phyloP scores from a whole-genome alignment of 2,888 invertebrate genomes.

The Aplocera efformata region DNA sequence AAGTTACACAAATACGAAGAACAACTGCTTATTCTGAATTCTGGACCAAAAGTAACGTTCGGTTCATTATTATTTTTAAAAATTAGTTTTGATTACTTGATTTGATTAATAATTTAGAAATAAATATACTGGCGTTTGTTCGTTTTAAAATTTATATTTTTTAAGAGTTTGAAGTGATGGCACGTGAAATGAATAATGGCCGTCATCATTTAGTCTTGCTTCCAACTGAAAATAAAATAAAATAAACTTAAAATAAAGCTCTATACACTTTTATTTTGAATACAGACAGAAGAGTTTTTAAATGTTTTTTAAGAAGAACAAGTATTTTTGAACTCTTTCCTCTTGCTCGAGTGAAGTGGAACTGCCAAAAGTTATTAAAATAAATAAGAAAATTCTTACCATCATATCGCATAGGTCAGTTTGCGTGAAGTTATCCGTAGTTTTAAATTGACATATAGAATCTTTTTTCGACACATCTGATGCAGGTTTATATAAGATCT shows the following conservation, averaged over 20 bases:
- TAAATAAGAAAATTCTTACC: constrained; percentile 40
- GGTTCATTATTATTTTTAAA: background rate
- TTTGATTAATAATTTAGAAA: background rate
- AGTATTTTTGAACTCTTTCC: too few relatives aligned
- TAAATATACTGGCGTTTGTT: constrained; percentile 8
- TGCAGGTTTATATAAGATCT: constrained; percentile 1
- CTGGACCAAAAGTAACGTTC: constrained; percentile 1
- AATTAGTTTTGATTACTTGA: too few relatives aligned
- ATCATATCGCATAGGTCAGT: constrained; percentile 54
- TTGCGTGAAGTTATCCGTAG: constrained; percentile 40
- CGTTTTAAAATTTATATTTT: constrained; percentile 32
- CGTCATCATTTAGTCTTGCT: constrained; percentile 47
- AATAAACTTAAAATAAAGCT: background rate
- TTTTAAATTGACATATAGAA: constrained; percentile 10
- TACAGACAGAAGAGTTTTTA: too few relatives aligned
- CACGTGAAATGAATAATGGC: constrained; percentile 55
- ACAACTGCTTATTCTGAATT: constrained; percentile 16
- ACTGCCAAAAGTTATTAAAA: too few relatives aligned
- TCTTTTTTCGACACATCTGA: constrained; percentile 9
- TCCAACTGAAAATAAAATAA: constrained; percentile 50
- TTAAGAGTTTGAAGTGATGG: constrained; percentile 51
- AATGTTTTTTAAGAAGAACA: too few relatives aligned
- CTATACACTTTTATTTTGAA: too few relatives aligned
- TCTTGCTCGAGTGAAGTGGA: too few relatives aligned
- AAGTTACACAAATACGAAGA: constrained; percentile 48